Evolutionary conservation across 2,888 invertebrate genomes (phyloP).

Genomic region (Ophion slaviceki): DNA sequence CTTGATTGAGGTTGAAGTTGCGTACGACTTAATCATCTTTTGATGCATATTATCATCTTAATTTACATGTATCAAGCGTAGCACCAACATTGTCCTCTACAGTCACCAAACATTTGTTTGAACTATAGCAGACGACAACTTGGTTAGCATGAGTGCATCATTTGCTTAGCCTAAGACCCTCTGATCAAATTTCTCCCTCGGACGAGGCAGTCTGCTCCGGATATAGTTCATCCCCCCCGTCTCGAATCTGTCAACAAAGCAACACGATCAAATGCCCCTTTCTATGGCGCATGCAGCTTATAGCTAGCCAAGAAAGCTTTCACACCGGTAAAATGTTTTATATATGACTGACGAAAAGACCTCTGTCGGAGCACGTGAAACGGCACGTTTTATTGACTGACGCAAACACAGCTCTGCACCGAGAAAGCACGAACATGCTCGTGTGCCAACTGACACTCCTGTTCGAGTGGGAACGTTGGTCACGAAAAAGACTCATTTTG

Average conservation of each 20-base stretch:
- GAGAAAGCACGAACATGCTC: constrained; percentile 8
- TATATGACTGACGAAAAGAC: not conserved
- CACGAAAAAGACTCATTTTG: constrained; percentile 27
- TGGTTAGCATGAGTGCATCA: not conserved
- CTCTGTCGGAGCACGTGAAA: not conserved
- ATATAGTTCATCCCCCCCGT: not conserved
- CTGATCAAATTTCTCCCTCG: not conserved
- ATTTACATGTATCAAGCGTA: not conserved
- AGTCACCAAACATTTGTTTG: not conserved
- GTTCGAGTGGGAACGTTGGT: constrained; percentile 16
- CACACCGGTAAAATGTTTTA: not conserved
- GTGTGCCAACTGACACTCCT: constrained; percentile 24
- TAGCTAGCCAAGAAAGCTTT: not conserved
- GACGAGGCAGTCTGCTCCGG: not conserved
- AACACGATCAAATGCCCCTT: not conserved
- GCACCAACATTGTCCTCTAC: not conserved
- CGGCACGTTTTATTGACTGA: constrained; percentile 31
- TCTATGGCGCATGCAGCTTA: not conserved
- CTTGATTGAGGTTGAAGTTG: too few relatives aligned
- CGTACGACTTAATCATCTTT: too few relatives aligned
- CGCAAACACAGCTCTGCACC: constrained; percentile 13
- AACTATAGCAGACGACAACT: not conserved
- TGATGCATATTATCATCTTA: too few relatives aligned
- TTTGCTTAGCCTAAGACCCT: not conserved
- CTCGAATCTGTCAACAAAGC: not conserved